Evolutionary conservation across 37 sponge, comb jelly and placozoan species (phyloP).

Genomic region (Bolinopsis microptera): DNA sequence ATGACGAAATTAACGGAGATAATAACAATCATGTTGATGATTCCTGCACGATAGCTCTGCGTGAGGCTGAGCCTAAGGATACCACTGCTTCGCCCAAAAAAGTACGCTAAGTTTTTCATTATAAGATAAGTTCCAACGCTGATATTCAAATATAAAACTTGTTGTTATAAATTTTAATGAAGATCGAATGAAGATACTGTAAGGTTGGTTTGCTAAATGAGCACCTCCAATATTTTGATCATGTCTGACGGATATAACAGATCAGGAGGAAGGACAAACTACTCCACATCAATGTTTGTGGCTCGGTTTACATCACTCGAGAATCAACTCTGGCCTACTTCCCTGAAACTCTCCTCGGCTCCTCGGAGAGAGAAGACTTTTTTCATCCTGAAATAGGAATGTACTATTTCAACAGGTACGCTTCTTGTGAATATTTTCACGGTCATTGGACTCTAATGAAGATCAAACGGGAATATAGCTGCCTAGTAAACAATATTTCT

Average conservation of each 20-base stretch:
- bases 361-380: not conserved
- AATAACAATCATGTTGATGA: not conserved
- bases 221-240: too few species aligned
- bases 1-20: not conserved
- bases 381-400: conserved; percentile 4
- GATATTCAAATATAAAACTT: too few species aligned
- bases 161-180: too few species aligned
- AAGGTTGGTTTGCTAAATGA: too few species aligned
- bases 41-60: not conserved
- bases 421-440: too few species aligned
- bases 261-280: not conserved
- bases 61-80: not conserved
- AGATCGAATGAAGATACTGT: too few species aligned
- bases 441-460: too few species aligned
- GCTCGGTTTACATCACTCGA: not conserved
- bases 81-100: not conserved
- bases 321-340: conserved; percentile 1
- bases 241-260: too few species aligned
- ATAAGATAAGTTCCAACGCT: too few species aligned
- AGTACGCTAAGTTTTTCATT: too few species aligned
- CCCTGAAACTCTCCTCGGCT: conserved; percentile 9
- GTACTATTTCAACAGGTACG: conserved; percentile 34
- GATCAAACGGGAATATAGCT: too few species aligned
- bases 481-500: too few species aligned
- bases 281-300: not conserved